Evolutionary conservation across 2,888 invertebrate species (phyloP).

Genomic region (Acronicta psi): DNA sequence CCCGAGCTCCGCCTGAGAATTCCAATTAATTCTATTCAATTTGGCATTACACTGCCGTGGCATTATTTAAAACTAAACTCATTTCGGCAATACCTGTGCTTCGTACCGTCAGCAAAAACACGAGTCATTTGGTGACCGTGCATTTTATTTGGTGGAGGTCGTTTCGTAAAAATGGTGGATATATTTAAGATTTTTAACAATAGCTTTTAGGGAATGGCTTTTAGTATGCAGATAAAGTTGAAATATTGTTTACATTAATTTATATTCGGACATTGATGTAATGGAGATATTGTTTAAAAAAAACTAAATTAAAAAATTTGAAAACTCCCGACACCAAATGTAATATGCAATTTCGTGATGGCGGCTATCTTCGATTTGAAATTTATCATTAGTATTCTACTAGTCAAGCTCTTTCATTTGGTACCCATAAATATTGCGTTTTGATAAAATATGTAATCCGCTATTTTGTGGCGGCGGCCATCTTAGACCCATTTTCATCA

Average conservation of each 20-base stretch:
- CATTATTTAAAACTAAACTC: conserved; percentile 36
- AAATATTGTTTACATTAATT: conserved; percentile 9
- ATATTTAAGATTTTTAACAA: conserved; percentile 26
- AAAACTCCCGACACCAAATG: no score
- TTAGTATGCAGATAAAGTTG: conserved; percentile 5
- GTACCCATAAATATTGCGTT: no score
- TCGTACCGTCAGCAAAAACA: conserved; percentile 32
- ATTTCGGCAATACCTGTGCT: conserved; percentile 21
- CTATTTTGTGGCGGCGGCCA: no score
- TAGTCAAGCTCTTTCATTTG: no score
- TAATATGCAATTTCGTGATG: no score
- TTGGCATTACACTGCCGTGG: conserved; percentile 7
- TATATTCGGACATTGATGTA: background rate
- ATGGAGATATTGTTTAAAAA: background rate
- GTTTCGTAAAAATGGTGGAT: conserved; percentile 22
- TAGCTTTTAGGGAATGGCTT: conserved; percentile 27
- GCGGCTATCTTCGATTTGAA: no score
- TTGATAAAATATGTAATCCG: no score
- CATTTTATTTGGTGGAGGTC: conserved; percentile 13
- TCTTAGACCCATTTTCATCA: no score
- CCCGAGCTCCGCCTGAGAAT: conserved; percentile 8
- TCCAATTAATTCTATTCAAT: conserved; percentile 35
- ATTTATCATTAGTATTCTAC: no score
- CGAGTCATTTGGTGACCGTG: conserved; percentile 40
- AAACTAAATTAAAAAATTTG: no score